phyloP scores from a whole-genome alignment of 92 coral and sea anemone species.

The Porites rus region DNA sequence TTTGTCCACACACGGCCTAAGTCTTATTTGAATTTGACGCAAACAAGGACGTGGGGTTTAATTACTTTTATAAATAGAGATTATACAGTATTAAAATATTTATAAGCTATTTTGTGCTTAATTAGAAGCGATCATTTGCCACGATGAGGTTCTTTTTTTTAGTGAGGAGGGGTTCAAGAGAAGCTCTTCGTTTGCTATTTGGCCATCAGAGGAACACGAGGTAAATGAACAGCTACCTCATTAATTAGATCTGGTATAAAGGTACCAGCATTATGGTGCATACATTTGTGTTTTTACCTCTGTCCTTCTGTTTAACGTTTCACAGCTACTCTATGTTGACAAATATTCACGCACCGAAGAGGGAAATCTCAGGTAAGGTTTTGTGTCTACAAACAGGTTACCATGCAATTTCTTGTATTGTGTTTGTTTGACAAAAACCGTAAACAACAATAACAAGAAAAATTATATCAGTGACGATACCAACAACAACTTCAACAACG shows the following conservation, averaged over 20 bases:
- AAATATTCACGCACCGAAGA: too few species aligned
- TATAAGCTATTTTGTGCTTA: not conserved
- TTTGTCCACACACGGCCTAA: too few species aligned
- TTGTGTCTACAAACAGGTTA: too few species aligned
- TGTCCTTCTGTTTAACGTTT: not conserved
- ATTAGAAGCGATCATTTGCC: not conserved
- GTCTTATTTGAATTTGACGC: too few species aligned
- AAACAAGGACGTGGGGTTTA: too few species aligned
- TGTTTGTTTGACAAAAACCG: not conserved
- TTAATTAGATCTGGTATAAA: too few species aligned
- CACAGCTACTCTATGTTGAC: slow-evolving; percentile 11
- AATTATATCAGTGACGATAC: too few species aligned
- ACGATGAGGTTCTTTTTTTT: not conserved
- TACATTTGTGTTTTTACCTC: not conserved
- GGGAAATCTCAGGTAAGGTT: slow-evolving; percentile 31
- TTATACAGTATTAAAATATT: too few species aligned
- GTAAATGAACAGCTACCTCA: slow-evolving; percentile 15
- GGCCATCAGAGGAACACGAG: slow-evolving; percentile 72
- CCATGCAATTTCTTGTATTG: not conserved
- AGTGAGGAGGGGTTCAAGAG: slow-evolving; percentile 68
- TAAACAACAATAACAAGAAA: too few species aligned
- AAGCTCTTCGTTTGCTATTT: slow-evolving; percentile 68
- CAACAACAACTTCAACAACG: too few species aligned
- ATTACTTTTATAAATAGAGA: too few species aligned
- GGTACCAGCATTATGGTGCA: not conserved